These are phyloP conservation scores for Isotomurus palustris DNA, from an alignment of 2,888 invertebrate genomes.

Conservation along the genomic window DNA sequence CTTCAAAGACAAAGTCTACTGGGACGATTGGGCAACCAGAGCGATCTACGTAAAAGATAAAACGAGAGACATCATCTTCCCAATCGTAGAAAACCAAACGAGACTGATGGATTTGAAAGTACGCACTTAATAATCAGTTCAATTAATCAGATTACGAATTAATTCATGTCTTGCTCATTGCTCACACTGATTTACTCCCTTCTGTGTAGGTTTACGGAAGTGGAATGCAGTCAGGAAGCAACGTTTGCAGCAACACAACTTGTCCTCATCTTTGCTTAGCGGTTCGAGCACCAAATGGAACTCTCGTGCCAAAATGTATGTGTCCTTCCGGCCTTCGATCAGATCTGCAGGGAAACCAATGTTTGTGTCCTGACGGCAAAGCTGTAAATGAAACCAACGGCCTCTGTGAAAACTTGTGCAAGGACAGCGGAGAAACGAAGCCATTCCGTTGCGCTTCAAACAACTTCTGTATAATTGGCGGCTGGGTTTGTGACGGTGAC, in stretches of 20 bases:
- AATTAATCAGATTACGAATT: too few relatives aligned
- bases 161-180: too few relatives aligned
- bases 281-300: constrained; percentile 35
- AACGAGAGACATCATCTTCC: constrained; percentile 52
- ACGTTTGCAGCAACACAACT: constrained; percentile 43
- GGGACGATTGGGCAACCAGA: constrained; percentile 83
- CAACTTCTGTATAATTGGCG: constrained; percentile 12
- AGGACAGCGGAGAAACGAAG: neutral
- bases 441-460: constrained; percentile 10
- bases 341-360: constrained; percentile 55
- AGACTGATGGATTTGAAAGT: constrained; percentile 76
- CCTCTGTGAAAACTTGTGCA: constrained; percentile 55
- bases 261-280: constrained; percentile 74
- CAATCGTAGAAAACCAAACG: constrained; percentile 60
- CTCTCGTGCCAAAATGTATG: constrained; percentile 59
- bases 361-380: constrained; percentile 70
- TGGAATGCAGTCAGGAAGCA: constrained; percentile 17
- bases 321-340: constrained; percentile 71
- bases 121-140: too few relatives aligned
- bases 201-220: constrained; percentile 36
- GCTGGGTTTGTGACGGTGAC: constrained; percentile 14
- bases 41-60: constrained; percentile 58
- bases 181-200: too few relatives aligned
- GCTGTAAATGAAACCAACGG: constrained; percentile 60
- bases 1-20: constrained; percentile 77